Percentiles rank a stretch among this genome's conserved stretches.
phyloP scores from a whole-genome alignment of 2,113 vertebrate species.

The Dasyornis broadbenti region DNA sequence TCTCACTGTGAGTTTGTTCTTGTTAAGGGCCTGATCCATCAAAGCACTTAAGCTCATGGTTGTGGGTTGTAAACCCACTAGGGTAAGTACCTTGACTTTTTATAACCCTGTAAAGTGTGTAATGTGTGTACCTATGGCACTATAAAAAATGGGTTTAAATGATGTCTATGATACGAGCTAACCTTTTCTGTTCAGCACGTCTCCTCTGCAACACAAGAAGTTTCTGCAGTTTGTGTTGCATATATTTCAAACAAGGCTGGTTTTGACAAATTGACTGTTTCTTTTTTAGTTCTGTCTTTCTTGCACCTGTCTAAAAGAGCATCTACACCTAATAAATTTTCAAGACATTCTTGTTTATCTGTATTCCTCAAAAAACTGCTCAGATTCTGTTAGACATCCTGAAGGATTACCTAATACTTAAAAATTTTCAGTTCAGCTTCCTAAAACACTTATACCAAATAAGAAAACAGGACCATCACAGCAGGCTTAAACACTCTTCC shows the following conservation, averaged over 20 bases:
- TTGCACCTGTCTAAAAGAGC: not conserved
- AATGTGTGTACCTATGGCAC: slow-evolving; percentile 24
- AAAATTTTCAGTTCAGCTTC: not conserved
- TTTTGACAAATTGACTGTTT: slow-evolving; percentile 26
- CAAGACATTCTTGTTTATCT: not conserved
- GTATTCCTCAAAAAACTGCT: not conserved
- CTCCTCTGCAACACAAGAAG: slow-evolving; percentile 11
- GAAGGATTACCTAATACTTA: not conserved
- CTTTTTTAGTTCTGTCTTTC: slow-evolving; percentile 25
- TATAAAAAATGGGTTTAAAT: slow-evolving; percentile 43
- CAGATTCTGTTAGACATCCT: not conserved
- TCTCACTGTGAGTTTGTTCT: slow-evolving; percentile 29
- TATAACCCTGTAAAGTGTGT: slow-evolving; percentile 42
- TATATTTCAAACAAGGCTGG: slow-evolving; percentile 50
- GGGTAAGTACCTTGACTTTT: slow-evolving; percentile 46
- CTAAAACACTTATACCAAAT: not conserved
- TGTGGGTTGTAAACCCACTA: slow-evolving; percentile 35
- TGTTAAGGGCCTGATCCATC: slow-evolving; percentile 40
- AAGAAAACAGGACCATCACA: not conserved
- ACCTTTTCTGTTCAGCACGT: slow-evolving; percentile 22
- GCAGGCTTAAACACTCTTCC: not conserved
- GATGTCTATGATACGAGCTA: slow-evolving; percentile 19
- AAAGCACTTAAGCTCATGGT: slow-evolving; percentile 25
- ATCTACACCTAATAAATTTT: slow-evolving; percentile 3
- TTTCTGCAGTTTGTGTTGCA: slow-evolving; percentile 14